Base-by-base conservation (phyloP, 1,140 invertebrate genomes). In the Neodiprion fabricii region DNA sequence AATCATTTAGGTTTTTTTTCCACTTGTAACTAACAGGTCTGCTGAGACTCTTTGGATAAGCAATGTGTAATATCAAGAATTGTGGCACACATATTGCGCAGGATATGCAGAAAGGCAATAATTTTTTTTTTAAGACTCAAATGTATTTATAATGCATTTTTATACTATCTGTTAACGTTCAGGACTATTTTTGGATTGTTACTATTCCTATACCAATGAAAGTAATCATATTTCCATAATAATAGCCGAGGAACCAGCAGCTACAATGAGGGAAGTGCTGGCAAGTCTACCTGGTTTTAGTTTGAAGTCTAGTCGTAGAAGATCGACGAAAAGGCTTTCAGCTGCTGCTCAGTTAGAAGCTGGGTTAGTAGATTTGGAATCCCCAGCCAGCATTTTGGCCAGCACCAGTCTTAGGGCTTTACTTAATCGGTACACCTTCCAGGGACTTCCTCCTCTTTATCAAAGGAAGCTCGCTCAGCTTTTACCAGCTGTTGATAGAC, bases 321-420 rank as follows among this genome's bases (percentile, higher is more conserved):
- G 92, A 74, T 94, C 93, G 78, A 94, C 93, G 74, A 95, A 96
- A 84, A 95, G 95, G 85, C 87, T 97, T 76, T 97, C 95, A 71
- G 94, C 95, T 74, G 96, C 96, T 69, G 96, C 96, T 73, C 97
- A 98, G 86, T 89, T 99, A 75, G 96, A 97, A 82, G 96, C 97
- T 89, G 96, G 97, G 53, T 95, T 95, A 83, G 96, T 99, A 77
- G 97, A 99, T 89, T 89, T 99, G 80, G 96, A 98, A 89, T 97
- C 97, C 49, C 96, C 97, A n/a, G 96, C 98, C 83, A 98, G 97
- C 68, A 97, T 99, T 80, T 91, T 99, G 80, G 95, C 96, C 21
- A 96, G 96, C 81, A 96, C 95, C 1, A 98, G 98, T 90, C 91
- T 99, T 70, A 90, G 96, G 83, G 92, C 94, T 71, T 89, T 99